These are phyloP conservation scores for Sinocyclocheilus anophthalmus DNA, from an alignment of 2,113 vertebrate species.

Conservation along the genomic window DNA sequence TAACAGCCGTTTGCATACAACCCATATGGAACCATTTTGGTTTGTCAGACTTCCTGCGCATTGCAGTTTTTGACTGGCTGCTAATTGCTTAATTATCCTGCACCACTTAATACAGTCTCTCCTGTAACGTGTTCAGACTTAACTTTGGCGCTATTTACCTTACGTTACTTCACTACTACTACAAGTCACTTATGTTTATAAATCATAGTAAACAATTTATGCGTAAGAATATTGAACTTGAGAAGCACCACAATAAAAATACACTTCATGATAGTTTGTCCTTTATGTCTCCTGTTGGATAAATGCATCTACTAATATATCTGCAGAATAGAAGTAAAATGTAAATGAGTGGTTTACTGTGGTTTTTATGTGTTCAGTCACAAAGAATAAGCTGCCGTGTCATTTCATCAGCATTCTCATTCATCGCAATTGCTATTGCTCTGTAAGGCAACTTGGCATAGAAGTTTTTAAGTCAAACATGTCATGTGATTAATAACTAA, in stretches of 20 bases:
- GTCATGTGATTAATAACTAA: neutral
- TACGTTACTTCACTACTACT: neutral
- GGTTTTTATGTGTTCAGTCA: neutral
- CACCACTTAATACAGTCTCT: too few relatives aligned
- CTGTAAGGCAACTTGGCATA: too few relatives aligned
- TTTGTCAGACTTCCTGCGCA: too few relatives aligned
- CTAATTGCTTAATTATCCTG: too few relatives aligned
- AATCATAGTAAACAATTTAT: neutral
- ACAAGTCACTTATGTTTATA: too few relatives aligned
- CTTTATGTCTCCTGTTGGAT: neutral
- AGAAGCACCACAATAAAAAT: neutral
- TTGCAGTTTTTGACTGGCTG: too few relatives aligned
- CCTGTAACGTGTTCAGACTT: too few relatives aligned
- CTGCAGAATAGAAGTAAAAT: neutral
- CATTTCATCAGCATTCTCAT: neutral
- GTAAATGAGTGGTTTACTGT: neutral
- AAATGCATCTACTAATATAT: neutral
- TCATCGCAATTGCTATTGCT: neutral
- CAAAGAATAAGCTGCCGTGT: neutral
- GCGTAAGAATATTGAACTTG: neutral
- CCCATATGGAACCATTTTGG: too few relatives aligned
- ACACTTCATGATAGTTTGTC: neutral
- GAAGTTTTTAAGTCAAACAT: too few relatives aligned
- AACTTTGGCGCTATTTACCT: neutral
- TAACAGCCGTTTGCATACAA: too few relatives aligned